phyloP scores from a whole-genome alignment of 2,797 vertebrate genomes.

The Enteromius mattozi region DNA sequence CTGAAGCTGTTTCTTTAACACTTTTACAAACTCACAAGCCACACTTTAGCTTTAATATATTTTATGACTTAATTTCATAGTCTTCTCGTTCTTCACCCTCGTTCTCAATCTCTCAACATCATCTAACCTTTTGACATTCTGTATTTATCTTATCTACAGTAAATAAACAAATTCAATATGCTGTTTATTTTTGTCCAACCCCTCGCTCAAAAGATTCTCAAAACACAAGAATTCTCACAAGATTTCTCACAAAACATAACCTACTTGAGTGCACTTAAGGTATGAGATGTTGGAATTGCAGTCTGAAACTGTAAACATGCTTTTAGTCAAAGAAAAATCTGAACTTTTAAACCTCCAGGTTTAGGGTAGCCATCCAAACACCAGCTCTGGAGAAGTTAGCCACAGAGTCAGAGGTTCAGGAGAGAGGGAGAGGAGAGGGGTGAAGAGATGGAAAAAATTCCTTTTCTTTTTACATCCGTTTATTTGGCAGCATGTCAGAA shows the following conservation, averaged over 20 bases:
- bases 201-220: conserved; percentile 14
- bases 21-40: neutral
- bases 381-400: conserved; percentile 11
- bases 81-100: conserved; percentile 3
- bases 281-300: neutral
- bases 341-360: conserved; percentile 26
- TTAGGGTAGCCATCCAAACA: conserved; percentile 3
- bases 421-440: conserved; percentile 5
- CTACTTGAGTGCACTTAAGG: conserved; percentile 5
- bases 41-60: neutral
- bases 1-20: neutral
- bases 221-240: conserved; percentile 18
- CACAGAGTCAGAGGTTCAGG: conserved; percentile 24
- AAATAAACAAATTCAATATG: neutral
- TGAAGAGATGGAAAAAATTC: conserved; percentile 51
- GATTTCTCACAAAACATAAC: neutral
- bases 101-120: neutral
- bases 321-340: conserved; percentile 24
- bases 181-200: conserved; percentile 20
- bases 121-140: conserved; percentile 2
- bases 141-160: neutral
- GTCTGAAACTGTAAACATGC: conserved; percentile 12
- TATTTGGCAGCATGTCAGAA: conserved; percentile 56
- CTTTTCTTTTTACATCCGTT: conserved; percentile 52
- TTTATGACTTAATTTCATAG: neutral